Conservation (phyloP, 37 sponge, comb jelly and placozoan genomes). For the Petrosia ficiformis region DNA sequence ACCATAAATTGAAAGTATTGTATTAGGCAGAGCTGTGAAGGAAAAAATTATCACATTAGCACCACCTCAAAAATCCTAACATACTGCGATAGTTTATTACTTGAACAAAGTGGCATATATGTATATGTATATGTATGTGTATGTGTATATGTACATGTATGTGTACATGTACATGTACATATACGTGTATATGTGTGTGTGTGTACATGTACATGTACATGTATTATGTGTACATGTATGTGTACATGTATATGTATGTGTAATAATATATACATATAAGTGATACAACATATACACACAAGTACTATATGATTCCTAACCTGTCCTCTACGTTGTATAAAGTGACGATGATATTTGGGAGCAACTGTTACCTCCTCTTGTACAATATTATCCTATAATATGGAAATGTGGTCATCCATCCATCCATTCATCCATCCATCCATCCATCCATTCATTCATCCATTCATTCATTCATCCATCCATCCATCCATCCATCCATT, state of each 20-base stretch:
- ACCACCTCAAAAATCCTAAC: too few species aligned
- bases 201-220: slow-evolving; percentile 17
- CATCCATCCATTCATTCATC: too few species aligned
- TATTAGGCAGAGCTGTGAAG: too few species aligned
- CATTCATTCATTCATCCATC: too few species aligned
- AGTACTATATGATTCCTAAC: slow-evolving; percentile 14
- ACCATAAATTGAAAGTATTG: too few species aligned
- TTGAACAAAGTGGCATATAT: background rate
- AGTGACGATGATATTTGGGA: slow-evolving; percentile 74
- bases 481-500: too few species aligned
- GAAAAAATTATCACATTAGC: too few species aligned
- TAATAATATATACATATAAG: background rate
- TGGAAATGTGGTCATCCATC: slow-evolving; percentile 7
- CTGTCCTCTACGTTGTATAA: slow-evolving; percentile 81
- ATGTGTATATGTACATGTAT: background rate
- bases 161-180: slow-evolving; percentile 23
- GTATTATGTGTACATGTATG: background rate
- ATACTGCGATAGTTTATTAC: too few species aligned
- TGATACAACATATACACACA: background rate
- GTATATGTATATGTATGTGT: slow-evolving; percentile 2
- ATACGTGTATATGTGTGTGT: too few species aligned
- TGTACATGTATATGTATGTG: background rate
- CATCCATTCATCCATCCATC: too few species aligned
- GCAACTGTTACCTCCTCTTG: slow-evolving; percentile 74
- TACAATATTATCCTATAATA: slow-evolving; percentile 65